Percentiles rank a stretch among this genome's conserved stretches.
These are phyloP conservation scores for Cuniculus paca DNA, from an alignment of 2,797 vertebrate genomes.

Conservation along the genomic window DNA sequence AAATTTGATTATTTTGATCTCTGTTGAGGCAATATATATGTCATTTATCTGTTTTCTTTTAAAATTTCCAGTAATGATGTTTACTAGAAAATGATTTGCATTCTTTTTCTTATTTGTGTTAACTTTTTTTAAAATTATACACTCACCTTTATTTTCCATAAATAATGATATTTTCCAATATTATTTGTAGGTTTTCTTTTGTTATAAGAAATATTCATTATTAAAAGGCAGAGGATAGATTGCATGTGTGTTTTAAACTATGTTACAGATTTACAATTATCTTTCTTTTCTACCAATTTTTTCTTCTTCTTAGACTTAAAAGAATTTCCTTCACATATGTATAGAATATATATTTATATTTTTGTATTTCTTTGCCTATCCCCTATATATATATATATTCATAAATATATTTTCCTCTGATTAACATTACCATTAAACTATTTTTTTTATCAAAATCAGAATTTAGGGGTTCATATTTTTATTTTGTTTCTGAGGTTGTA, in stretches of 20 bases:
- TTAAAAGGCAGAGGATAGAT: not conserved
- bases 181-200: not conserved
- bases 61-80: not conserved
- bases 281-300: not conserved
- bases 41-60: not conserved
- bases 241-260: not conserved
- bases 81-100: not conserved
- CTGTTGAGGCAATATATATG: not conserved
- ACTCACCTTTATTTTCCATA: not conserved
- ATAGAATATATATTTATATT: not conserved
- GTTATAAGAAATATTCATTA: not conserved
- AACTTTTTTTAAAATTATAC: conserved; percentile 13
- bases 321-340: not conserved
- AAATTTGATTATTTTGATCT: conserved; percentile 15
- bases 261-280: not conserved
- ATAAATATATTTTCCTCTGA: not conserved
- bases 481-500: not conserved
- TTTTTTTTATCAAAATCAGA: not conserved
- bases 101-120: conserved; percentile 26
- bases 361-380: not conserved
- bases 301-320: not conserved
- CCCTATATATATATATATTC: not conserved
- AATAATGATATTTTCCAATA: not conserved
- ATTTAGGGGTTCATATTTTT: not conserved
- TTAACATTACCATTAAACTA: not conserved